These are phyloP conservation scores for Rhineura floridana DNA, from an alignment of 2,113 vertebrate genomes.

Conservation along the genomic window DNA sequence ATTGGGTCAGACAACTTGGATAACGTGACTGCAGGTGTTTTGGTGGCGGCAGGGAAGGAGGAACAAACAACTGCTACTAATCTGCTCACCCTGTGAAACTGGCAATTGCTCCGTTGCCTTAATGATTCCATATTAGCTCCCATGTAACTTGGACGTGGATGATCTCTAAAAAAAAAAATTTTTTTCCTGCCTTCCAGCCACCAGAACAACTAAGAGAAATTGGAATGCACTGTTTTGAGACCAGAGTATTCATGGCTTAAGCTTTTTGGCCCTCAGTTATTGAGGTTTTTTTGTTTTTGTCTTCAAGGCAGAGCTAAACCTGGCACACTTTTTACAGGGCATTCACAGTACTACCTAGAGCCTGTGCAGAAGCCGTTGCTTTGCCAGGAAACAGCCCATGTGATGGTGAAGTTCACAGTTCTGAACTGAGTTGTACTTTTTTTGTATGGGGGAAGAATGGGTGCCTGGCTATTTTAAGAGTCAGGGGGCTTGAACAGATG, in stretches of 20 bases:
- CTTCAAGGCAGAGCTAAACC: not conserved
- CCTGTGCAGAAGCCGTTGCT: not conserved
- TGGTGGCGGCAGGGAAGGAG: no score
- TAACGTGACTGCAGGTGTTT: no score
- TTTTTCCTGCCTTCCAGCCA: not conserved
- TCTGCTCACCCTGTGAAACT: not conserved
- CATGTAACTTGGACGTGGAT: not conserved
- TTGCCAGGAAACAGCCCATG: not conserved
- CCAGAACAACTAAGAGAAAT: not conserved
- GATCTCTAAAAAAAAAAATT: not conserved
- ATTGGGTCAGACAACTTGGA: no score
- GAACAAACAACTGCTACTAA: not conserved
- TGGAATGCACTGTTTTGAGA: not conserved
- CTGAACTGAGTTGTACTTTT: not conserved
- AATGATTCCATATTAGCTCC: not conserved
- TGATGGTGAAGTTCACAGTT: not conserved
- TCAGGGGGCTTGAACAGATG: not conserved
- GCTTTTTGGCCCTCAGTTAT: no score
- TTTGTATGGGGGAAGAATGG: not conserved
- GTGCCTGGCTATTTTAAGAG: not conserved
- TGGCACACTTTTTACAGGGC: no score
- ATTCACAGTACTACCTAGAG: no score
- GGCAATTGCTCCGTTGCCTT: not conserved
- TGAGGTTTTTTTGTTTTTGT: not conserved
- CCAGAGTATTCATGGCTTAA: not conserved